Base-by-base conservation (phyloP, 2,113 vertebrate genomes). In the Gracilinanus agilis region DNA sequence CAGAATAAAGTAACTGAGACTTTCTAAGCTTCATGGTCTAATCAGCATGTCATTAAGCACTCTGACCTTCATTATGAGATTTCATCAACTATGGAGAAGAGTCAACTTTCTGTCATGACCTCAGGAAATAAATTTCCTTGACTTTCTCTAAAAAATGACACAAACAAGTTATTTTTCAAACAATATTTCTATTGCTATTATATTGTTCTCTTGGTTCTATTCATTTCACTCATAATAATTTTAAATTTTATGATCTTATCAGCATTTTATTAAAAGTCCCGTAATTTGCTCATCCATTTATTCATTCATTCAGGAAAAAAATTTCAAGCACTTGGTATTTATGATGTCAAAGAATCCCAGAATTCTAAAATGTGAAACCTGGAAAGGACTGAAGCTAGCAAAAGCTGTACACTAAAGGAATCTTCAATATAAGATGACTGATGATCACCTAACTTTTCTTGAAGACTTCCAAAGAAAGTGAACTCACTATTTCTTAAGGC, bases 51-150 rank as follows among this genome's bases (percentile, higher is more conserved):
- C 96, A 94, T 97, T 95, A 95, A 98, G 98, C 98, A 98, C 98
- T 98, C 98, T 97, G 90, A 97, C 97, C 98, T 98, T 98, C 97
- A 96, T 98, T 96, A 95, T 95, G 98, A 98, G 98, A 98, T 98
- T 98, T 96, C 98, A 97, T 90, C 98, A 98, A 49, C 98, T 97
- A 98, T 97, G 98, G 98, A 98, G 98, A 98, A 98, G 98, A 97
- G 98, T 98, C 98, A 95, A 98, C 99, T 99, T 99, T 98, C 99
- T 99, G 98, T 98, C 98, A 97, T 98, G 98, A 98, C 98, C 98
- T 99, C 98, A 99, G 99, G 99, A 99, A 99, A 99, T 98, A 98
- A 99, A 99, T 98, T 98, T 99, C 99, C 98, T 99, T 98, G 98
- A 99, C 98, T 99, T 98, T 98, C 96, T 98, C 49, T 49, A 49